Conservation (phyloP, 2,797 vertebrate species). For the Fratercula arctica region DNA sequence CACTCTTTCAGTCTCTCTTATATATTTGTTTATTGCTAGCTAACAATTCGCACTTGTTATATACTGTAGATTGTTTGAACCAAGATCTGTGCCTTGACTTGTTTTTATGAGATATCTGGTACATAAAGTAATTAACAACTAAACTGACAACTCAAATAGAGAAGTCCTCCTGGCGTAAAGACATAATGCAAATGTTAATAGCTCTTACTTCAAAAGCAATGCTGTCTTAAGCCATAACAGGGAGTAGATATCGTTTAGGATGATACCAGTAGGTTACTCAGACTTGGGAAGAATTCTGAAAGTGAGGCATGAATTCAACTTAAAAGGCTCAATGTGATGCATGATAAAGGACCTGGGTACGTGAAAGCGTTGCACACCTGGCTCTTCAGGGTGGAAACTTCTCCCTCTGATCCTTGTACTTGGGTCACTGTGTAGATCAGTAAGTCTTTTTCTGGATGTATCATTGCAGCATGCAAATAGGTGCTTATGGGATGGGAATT, state of each 20-base stretch:
- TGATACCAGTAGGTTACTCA: background rate
- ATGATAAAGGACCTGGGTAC: background rate
- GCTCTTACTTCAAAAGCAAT: slow-evolving; percentile 7
- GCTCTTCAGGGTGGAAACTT: background rate
- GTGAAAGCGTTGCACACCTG: accelerated
- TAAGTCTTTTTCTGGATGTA: background rate
- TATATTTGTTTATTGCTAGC: background rate
- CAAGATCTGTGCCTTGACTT: background rate
- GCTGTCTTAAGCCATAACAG: background rate
- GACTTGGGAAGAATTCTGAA: background rate
- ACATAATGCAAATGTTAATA: background rate
- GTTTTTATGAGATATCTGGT: background rate
- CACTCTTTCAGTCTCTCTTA: background rate
- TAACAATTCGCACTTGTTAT: background rate
- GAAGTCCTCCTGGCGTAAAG: background rate
- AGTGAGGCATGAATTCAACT: background rate
- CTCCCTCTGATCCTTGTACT: background rate
- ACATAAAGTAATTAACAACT: background rate
- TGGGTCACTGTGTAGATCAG: background rate
- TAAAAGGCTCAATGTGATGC: background rate
- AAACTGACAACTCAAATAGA: background rate
- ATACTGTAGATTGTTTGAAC: background rate
- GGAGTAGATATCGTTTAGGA: background rate
- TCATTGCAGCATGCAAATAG: background rate
- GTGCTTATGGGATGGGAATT: background rate